Evolutionary conservation across 2,888 invertebrate genomes (phyloP), one percentile per base, ranked within the genome.

Genomic region (Cataglyphis cursor): DNA sequence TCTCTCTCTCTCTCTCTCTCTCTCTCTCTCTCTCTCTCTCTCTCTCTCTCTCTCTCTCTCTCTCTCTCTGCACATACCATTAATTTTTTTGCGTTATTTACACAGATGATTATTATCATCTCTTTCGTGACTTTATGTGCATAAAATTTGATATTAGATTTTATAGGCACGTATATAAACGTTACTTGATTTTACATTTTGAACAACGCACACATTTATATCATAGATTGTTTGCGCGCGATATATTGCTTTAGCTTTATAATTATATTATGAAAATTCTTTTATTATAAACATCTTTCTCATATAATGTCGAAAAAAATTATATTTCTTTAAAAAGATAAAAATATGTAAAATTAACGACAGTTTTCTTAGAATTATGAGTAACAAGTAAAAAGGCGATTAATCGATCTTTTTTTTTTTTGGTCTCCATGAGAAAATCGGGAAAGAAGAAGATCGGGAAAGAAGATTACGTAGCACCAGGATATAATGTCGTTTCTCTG

Each of bases 401-500:
- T 12, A 21, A 68, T 28, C 6, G 18, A 68, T 2, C 21, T 51
- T 65, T 66, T 72, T 66, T 54, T 44, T 48, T 64, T 44, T 72
- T 12, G 38, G 62, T 75, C 57, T 83, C 35, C 64, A 68, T 90
- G 68, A 86, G 84, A 18, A 66, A 88, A 70, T 88, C 74, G 82
- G 44, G 62, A 73, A 48, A 61, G 65, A 73, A 61, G 78, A 84
- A 89, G 84, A 84, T 76, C n/a, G n/a, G n/a, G n/a, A n/a, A n/a
- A n/a, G n/a, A n/a, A n/a, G 72, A 89, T 90, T 89, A 86, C 88
- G 82, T 75, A 70, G 35, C 64, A 62, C 38, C 81, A 70, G 84
- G 89, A 89, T 89, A 89, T 88, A 90, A 89, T 76, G 65, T 82
- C 84, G 76, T 89, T 89, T 51, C 78, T 81, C 81, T 73, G 81